These are phyloP conservation scores for Morone chrysops DNA, from an alignment of 2,113 vertebrate species.

Conservation along the genomic window DNA sequence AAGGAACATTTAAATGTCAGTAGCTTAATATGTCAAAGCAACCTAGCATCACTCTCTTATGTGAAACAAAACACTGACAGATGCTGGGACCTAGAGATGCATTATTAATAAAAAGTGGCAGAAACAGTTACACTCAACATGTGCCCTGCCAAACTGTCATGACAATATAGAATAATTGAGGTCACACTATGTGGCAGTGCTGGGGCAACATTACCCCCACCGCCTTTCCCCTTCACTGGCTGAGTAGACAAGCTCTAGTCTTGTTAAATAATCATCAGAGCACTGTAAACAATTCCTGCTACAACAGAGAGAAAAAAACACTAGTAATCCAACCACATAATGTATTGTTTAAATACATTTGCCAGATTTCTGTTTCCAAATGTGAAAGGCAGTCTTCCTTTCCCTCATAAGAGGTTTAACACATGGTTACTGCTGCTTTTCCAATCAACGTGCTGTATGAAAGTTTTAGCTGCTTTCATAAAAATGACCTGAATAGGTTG, in stretches of 20 bases:
- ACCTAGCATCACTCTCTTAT: slow-evolving; percentile 43
- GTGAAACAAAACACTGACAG: slow-evolving; percentile 48
- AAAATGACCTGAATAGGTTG: not conserved
- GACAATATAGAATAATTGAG: slow-evolving; percentile 71
- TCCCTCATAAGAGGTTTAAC: not conserved
- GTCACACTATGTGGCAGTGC: slow-evolving; percentile 53
- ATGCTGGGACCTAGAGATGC: slow-evolving; percentile 55
- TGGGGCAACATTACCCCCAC: slow-evolving; percentile 41
- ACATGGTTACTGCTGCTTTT: not conserved
- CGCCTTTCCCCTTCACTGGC: slow-evolving; percentile 37
- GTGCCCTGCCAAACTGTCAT: slow-evolving; percentile 58
- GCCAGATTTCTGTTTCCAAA: not conserved
- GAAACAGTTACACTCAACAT: slow-evolving; percentile 56
- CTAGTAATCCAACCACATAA: not conserved
- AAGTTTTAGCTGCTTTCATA: not conserved
- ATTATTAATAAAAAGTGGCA: slow-evolving; percentile 74
- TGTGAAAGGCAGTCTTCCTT: not conserved
- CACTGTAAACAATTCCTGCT: slow-evolving; percentile 15
- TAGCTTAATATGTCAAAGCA: slow-evolving; percentile 61
- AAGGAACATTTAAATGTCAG: slow-evolving; percentile 73
- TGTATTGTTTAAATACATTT: not conserved
- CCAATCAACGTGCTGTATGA: not conserved
- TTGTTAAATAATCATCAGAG: slow-evolving; percentile 49
- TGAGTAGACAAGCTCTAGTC: slow-evolving; percentile 40
- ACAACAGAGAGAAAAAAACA: not conserved